A percentile compares a stretch with the other conserved stretches of the same genome.
Conservation (phyloP, 1,140 invertebrate species). For the Scaptomyza pallida region DNA sequence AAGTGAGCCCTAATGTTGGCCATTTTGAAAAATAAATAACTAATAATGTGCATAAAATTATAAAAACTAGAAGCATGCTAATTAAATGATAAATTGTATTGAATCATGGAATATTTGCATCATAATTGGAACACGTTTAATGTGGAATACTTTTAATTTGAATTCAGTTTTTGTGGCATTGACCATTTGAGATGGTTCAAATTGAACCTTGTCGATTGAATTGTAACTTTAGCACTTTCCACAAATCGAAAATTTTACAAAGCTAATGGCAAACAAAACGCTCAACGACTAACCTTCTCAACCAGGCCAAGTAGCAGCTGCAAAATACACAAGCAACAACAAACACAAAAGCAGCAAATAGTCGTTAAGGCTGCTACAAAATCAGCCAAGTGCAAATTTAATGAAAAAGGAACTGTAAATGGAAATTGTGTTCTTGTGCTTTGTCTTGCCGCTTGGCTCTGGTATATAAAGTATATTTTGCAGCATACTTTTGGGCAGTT, state of each 20-base stretch:
- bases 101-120: not conserved
- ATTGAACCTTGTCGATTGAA: constrained; percentile 7
- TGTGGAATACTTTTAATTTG: too few species aligned
- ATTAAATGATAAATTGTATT: not conserved
- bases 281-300: constrained; percentile 29
- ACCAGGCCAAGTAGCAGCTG: constrained; percentile 23
- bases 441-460: not conserved
- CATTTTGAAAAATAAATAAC: constrained; percentile 6
- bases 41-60: not conserved
- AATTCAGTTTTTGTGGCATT: not conserved
- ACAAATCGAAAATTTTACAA: constrained; percentile 48
- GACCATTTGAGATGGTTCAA: not conserved
- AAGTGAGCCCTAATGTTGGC: constrained; percentile 73
- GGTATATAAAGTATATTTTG: constrained; percentile 31
- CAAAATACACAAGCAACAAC: constrained; percentile 21
- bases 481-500: constrained; percentile 60
- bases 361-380: constrained; percentile 25
- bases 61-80: not conserved
- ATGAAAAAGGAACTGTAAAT: constrained; percentile 49
- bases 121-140: not conserved
- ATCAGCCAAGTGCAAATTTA: constrained; percentile 63
- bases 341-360: constrained; percentile 25
- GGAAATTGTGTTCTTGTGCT: constrained; percentile 34
- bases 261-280: constrained; percentile 46
- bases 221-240: constrained; percentile 58